These are phyloP conservation scores for Sweltsa coloradensis DNA, from an alignment of 1,140 invertebrate species.

Conservation along the genomic window DNA sequence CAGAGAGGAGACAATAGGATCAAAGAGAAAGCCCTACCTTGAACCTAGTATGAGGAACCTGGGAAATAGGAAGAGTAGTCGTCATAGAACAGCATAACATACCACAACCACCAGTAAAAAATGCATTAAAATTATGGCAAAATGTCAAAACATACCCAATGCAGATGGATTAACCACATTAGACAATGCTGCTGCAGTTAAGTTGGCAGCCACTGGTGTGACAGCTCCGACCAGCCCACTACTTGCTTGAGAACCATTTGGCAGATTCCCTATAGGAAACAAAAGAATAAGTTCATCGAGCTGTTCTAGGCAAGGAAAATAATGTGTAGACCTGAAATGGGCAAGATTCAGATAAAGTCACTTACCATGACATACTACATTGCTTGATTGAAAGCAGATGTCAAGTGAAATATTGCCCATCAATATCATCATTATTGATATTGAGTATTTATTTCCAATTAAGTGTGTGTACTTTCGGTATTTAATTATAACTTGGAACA, in stretches of 20 bases:
- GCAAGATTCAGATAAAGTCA: background rate
- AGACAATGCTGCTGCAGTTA: conserved; percentile 11
- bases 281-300: background rate
- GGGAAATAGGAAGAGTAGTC: background rate
- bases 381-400: background rate
- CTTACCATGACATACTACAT: background rate
- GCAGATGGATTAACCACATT: conserved; percentile 14
- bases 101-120: background rate
- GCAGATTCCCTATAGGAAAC: conserved; percentile 24
- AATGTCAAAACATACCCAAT: conserved; percentile 9
- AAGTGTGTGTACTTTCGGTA: too few relatives aligned
- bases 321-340: background rate
- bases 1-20: background rate
- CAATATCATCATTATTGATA: too few relatives aligned
- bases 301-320: background rate
- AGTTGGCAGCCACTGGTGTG: conserved; percentile 4
- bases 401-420: background rate
- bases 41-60: background rate
- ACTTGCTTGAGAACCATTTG: conserved; percentile 13
- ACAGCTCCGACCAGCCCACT: conserved; percentile 12
- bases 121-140: background rate
- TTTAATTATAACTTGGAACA: too few relatives aligned
- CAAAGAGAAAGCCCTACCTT: background rate
- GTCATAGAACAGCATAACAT: background rate
- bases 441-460: too few relatives aligned